Conservation (phyloP, 2,888 invertebrate species). For the Globia sparganii region DNA sequence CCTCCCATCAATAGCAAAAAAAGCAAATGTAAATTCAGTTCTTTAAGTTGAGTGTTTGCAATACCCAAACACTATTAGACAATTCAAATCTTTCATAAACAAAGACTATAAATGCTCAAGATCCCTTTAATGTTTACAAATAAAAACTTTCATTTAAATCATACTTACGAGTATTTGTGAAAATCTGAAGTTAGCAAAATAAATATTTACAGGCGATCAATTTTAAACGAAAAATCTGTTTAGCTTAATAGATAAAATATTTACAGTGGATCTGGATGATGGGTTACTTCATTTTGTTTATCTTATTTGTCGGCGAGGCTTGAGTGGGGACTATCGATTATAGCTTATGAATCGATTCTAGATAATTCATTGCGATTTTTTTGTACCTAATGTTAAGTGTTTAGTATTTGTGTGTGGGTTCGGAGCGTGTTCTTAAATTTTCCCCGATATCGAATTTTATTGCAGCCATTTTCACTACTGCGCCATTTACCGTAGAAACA, state of each 20-base stretch:
- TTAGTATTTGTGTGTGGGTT: not conserved
- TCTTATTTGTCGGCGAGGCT: slow-evolving; percentile 28
- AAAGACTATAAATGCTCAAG: slow-evolving; percentile 9
- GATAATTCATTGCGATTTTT: not conserved
- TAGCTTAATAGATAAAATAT: slow-evolving; percentile 54
- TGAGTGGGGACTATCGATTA: slow-evolving; percentile 23
- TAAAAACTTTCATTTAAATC: slow-evolving; percentile 34
- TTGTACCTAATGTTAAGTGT: not conserved
- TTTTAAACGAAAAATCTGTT: slow-evolving; percentile 58
- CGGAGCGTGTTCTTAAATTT: not conserved
- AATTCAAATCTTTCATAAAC: slow-evolving; percentile 4
- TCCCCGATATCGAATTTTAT: not conserved
- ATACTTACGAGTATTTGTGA: slow-evolving; percentile 20
- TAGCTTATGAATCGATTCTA: not conserved
- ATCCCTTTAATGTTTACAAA: slow-evolving; percentile 12
- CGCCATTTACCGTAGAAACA: not conserved
- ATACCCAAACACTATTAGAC: slow-evolving; percentile 5
- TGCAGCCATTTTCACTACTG: not conserved
- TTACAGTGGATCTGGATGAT: slow-evolving; percentile 43
- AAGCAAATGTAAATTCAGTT: not conserved
- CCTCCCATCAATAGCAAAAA: not conserved
- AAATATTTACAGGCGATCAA: slow-evolving; percentile 48
- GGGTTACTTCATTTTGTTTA: slow-evolving; percentile 48
- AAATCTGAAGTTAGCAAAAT: slow-evolving; percentile 36
- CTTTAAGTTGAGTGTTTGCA: slow-evolving; percentile 2